Evolutionary conservation across 2,113 vertebrate genomes (phyloP), one percentile per base, ranked within the genome.

Genomic region (Sorex araneus): DNA sequence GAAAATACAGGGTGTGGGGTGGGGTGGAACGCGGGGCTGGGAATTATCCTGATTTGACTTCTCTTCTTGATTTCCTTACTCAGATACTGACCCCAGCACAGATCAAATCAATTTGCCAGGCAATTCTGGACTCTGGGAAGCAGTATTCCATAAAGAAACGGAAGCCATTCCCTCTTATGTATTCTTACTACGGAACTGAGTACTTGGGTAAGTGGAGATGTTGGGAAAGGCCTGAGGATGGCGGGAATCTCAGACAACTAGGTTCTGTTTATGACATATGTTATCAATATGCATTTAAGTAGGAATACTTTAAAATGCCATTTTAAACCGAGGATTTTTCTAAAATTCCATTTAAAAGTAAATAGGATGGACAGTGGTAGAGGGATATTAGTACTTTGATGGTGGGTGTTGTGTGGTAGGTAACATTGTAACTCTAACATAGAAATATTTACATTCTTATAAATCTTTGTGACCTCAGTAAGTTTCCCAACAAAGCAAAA

Each of bases 91-190:
- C 98, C 27, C 96, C 98, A 95, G 98, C 97, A 95, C 98, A 99
- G 96, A 99, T 99, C 95, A 98, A 98, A 95, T 98, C 98, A 18
- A 98, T 99, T 96, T 99, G 99, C 93, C 98, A 98, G 95, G 98
- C 98, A 34, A 99, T 99, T 96, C 97, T 99, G 27, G 98, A 99
- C 94, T 99, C 98, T n/a, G 98, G 98, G 76, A 99, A 98, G 95
- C 98, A 99, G 87, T 99, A 99, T 71, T 98, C 98, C 83, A 94
- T 96, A 87, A 98, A 98, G 97, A 99, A 99, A 96, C 98, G 98
- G 63, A 99, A 99, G 94, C 98, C 98, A 0, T 98, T 98, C 84
- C 98, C 98, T 0, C 98, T 99, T 82, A 99, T 99, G 99, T 99
- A 98, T 95, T 98, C 98, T 16, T 99, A 99, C 95, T 99, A 99